These are phyloP conservation scores for Betta splendens DNA, from an alignment of 2,797 vertebrate genomes.

Conservation along the genomic window DNA sequence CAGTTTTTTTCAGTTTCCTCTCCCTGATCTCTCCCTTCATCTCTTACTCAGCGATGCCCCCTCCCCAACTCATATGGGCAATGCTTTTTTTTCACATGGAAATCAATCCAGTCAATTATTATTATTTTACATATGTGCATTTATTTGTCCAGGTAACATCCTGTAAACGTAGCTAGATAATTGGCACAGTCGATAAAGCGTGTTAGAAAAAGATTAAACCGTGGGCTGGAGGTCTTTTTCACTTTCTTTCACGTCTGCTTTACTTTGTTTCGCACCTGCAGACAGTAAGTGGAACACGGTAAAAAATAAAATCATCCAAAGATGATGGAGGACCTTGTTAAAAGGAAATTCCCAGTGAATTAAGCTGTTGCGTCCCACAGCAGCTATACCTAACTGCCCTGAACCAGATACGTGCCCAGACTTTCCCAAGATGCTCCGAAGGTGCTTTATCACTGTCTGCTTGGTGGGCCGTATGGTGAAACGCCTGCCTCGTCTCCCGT, in stretches of 20 bases:
- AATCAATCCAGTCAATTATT: too few species aligned
- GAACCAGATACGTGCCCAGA: constrained; percentile 24
- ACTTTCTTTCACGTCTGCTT: too few species aligned
- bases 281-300: constrained; percentile 62
- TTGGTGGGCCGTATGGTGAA: constrained; percentile 1
- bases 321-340: constrained; percentile 55
- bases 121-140: too few species aligned
- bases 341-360: constrained; percentile 45
- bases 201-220: neutral
- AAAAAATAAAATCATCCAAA: constrained; percentile 51
- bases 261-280: constrained; percentile 72
- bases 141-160: constrained; percentile 4
- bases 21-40: constrained; percentile 32
- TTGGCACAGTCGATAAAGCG: neutral
- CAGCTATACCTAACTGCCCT: constrained; percentile 16
- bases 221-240: too few species aligned
- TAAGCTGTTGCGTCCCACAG: constrained; percentile 28
- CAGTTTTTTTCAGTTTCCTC: constrained; percentile 42
- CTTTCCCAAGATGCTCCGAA: constrained; percentile 16
- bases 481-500: too few species aligned
- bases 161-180: constrained; percentile 5
- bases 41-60: constrained; percentile 23
- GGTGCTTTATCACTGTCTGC: constrained; percentile 40
- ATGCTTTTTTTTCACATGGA: too few species aligned
- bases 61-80: constrained; percentile 26